phyloP scores from a whole-genome alignment of 2,113 vertebrate species.

The Protomyctophum bolini region DNA sequence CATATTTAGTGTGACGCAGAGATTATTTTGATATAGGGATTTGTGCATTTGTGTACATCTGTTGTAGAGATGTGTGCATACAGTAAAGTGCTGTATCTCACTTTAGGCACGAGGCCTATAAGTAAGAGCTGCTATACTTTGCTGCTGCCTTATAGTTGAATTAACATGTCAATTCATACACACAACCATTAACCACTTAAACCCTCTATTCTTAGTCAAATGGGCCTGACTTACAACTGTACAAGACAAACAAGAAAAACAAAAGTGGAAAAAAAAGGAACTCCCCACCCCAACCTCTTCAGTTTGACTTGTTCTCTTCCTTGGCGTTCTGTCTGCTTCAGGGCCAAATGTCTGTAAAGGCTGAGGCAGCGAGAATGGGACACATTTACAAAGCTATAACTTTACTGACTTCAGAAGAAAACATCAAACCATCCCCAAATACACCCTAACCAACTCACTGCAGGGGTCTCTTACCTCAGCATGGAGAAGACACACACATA shows the following conservation, averaged over 20 bases:
- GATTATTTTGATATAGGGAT: too few species aligned
- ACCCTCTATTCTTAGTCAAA: too few species aligned
- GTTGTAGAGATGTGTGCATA: too few species aligned
- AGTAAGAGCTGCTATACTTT: slow-evolving; percentile 71
- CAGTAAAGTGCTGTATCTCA: too few species aligned
- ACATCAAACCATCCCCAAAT: slow-evolving; percentile 43
- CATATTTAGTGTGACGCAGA: too few species aligned
- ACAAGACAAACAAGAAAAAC: too few species aligned
- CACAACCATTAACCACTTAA: slow-evolving; percentile 42
- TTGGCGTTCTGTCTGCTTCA: slow-evolving; percentile 15
- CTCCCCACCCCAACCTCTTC: background rate
- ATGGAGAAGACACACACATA: slow-evolving; percentile 18
- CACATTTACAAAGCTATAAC: slow-evolving; percentile 30
- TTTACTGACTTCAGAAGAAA: slow-evolving; percentile 50
- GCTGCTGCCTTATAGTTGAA: slow-evolving; percentile 75
- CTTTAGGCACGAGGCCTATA: slow-evolving; percentile 26
- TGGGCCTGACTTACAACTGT: too few species aligned
- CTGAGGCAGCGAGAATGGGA: slow-evolving; percentile 36
- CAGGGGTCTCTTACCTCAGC: slow-evolving; percentile 42
- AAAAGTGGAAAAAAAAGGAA: too few species aligned
- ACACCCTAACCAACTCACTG: slow-evolving; percentile 45
- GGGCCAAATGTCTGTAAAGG: slow-evolving; percentile 40
- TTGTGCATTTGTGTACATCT: too few species aligned
- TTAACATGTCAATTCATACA: slow-evolving; percentile 67
- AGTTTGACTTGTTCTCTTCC: slow-evolving; percentile 19